Evolutionary conservation across 2,113 vertebrate genomes (phyloP), one percentile per base, ranked within the genome.

Genomic region (Brachyhypopomus occidentalis): DNA sequence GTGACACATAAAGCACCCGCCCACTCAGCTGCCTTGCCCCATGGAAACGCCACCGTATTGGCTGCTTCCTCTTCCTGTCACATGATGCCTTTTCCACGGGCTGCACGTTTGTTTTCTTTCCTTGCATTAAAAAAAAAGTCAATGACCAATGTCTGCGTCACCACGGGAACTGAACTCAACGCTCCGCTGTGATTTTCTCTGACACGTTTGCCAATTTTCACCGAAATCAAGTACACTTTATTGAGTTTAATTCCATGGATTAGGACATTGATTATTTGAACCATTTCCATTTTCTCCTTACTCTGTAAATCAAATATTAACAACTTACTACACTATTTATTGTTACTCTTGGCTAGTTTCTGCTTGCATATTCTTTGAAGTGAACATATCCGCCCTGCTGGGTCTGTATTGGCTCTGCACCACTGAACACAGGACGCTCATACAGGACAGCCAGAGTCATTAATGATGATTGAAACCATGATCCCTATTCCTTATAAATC

Each of bases 51-150:
- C 72, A 72, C 41, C 72, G 66, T 80, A 78, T 84, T 48, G 82
- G 84, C 74, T 79, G 70, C 64, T 87, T 87, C 87, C 87, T 83
- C 79, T 84, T 86, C 80, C 72, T 23, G 22, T 11, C 48, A 48
- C n/a, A 23, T 41, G 76, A 81, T 63, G 75, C 36, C 81, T 84
- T 86, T 84, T 83, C 80, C 87, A 84, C 78, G 77, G 56, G 64
- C 70, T 74, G 27, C n/a, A 16, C 74, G 73, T 80, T 85, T 85
- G 81, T 83, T 80, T 75, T 74, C 73, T 83, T 86, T 83, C 81
- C 78, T 85, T 22, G 58, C 36, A 80, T 83, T 80, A 48, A 74
- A 75, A 48, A 74, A 75, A 83, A 69, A 56, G 30, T 22, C 77
- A 66, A 80, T 63, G 74, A 78, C 74, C 2, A 22, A 22, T 82